Conservation (phyloP, 2,797 vertebrate genomes). For the Sylvilagus floridanus region DNA sequence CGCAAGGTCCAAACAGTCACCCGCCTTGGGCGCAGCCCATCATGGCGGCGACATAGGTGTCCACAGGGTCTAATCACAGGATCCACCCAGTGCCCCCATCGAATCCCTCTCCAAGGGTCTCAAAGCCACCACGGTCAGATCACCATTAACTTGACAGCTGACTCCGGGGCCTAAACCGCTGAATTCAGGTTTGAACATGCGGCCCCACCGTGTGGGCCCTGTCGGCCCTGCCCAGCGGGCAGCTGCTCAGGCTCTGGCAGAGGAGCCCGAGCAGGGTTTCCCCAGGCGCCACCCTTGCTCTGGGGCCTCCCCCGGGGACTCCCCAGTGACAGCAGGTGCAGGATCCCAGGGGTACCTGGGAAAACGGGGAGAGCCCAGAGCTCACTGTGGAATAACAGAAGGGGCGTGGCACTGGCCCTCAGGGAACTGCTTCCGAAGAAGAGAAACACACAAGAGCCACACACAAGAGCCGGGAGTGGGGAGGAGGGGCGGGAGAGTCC, state of each 20-base stretch:
- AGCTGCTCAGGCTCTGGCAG: too few relatives aligned
- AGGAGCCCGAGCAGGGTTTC: neutral
- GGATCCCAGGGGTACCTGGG: neutral
- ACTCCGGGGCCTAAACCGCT: too few relatives aligned
- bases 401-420: rapidly evolving
- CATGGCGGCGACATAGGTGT: too few relatives aligned
- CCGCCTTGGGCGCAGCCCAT: too few relatives aligned
- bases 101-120: too few relatives aligned
- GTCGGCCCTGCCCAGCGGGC: neutral
- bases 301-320: too few relatives aligned
- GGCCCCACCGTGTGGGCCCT: neutral
- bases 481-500: neutral
- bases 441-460: neutral
- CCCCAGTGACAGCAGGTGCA: neutral
- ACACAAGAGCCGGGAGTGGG: neutral
- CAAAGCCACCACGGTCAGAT: too few relatives aligned
- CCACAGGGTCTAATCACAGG: too few relatives aligned
- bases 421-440: neutral
- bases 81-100: too few relatives aligned
- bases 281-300: neutral
- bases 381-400: neutral
- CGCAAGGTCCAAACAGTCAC: too few relatives aligned
- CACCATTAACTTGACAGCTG: too few relatives aligned
- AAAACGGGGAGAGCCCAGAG: neutral
- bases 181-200: too few relatives aligned